These are phyloP conservation scores for Cranoglanis bouderius DNA, from an alignment of 2,113 vertebrate species.

Conservation along the genomic window DNA sequence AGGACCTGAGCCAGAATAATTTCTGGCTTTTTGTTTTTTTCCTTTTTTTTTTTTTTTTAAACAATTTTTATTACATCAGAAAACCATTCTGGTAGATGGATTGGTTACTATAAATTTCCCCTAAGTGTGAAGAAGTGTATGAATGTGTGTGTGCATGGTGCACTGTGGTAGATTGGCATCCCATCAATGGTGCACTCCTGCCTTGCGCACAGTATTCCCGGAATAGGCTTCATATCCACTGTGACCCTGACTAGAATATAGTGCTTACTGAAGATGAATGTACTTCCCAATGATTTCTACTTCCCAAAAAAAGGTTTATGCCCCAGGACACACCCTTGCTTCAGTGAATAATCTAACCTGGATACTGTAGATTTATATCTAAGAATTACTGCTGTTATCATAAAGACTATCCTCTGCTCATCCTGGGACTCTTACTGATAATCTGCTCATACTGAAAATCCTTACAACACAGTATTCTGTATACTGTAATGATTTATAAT, in stretches of 20 bases:
- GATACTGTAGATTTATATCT: neutral
- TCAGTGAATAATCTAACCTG: neutral
- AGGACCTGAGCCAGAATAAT: neutral
- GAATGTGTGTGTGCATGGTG: neutral
- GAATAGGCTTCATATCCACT: neutral
- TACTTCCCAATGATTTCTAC: neutral
- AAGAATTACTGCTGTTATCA: neutral
- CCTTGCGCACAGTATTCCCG: no score
- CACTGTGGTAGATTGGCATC: neutral
- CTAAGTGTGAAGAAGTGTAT: neutral
- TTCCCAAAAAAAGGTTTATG: neutral
- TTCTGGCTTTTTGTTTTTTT: neutral
- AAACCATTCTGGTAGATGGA: neutral
- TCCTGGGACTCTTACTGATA: neutral
- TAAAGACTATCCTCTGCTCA: neutral
- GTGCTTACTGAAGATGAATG: neutral
- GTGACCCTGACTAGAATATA: neutral
- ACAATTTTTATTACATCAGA: neutral
- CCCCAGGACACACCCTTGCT: neutral
- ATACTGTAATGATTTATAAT: neutral
- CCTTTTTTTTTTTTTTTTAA: neutral
- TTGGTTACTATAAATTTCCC: no score
- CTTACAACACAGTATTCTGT: neutral
- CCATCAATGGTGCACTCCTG: neutral
- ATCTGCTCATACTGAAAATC: neutral